phyloP scores from a whole-genome alignment of 2,888 invertebrate species.

The Spodoptera picta region DNA sequence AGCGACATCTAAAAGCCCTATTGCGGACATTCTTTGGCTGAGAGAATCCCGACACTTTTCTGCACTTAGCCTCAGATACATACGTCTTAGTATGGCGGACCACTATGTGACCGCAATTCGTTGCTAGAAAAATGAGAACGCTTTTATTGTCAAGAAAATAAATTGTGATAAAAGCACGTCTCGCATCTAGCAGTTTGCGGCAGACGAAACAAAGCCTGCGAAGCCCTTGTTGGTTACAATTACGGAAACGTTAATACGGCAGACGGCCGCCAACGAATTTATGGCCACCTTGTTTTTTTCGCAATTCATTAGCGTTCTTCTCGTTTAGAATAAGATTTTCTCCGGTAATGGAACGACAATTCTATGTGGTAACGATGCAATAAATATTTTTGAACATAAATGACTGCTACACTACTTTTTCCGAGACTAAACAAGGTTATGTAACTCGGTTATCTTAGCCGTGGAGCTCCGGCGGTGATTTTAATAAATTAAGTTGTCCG shows the following conservation, averaged over 20 bases:
- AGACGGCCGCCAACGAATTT: conserved; percentile 68
- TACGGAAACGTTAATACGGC: conserved; percentile 68
- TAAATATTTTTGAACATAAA: conserved; percentile 46
- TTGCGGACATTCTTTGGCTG: conserved; percentile 69
- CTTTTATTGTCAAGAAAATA: conserved; percentile 76
- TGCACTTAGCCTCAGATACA: conserved; percentile 75
- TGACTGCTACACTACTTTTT: conserved; percentile 39
- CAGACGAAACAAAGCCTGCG: conserved; percentile 61
- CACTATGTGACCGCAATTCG: conserved; percentile 78
- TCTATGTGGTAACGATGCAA: conserved; percentile 46
- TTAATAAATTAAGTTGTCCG: conserved; percentile 50
- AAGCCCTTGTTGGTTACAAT: conserved; percentile 68
- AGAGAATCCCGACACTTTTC: conserved; percentile 72
- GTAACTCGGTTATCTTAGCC: conserved; percentile 40
- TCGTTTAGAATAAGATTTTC: conserved; percentile 52
- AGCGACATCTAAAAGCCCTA: conserved; percentile 71
- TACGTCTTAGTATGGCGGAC: conserved; percentile 57
- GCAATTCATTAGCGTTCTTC: conserved; percentile 49
- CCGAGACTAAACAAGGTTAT: conserved; percentile 33
- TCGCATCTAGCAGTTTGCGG: conserved; percentile 42
- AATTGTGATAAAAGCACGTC: conserved; percentile 56
- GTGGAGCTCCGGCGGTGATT: conserved; percentile 33
- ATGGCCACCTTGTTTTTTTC: conserved; percentile 62
- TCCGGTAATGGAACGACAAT: conserved; percentile 42
- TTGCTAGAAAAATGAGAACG: conserved; percentile 71